phyloP scores from a whole-genome alignment of 2,888 invertebrate genomes.

The Dermolepida albohirtum region DNA sequence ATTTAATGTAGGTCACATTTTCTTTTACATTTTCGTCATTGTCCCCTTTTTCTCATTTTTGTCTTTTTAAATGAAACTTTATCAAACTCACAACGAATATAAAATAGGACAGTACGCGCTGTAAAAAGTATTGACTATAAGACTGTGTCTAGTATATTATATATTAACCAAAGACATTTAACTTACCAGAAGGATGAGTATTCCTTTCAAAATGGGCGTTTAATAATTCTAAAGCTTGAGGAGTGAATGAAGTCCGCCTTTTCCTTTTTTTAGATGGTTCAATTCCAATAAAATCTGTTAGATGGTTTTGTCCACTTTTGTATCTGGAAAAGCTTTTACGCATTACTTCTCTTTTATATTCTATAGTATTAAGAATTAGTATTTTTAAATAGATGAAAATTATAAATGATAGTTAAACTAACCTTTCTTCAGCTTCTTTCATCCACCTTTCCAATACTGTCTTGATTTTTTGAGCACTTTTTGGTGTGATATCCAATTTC shows the following conservation, averaged over 20 bases:
- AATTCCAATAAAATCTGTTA: constrained; percentile 95
- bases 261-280: constrained; percentile 98
- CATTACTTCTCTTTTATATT: constrained; percentile 49
- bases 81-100: no score
- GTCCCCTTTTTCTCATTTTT: no score
- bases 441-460: constrained; percentile 99
- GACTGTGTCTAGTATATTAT: no score
- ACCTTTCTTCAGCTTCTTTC: constrained; percentile 99
- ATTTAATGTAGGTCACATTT: no score
- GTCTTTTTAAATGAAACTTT: no score
- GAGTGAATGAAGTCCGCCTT: constrained; percentile 96
- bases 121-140: no score
- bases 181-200: constrained; percentile 96
- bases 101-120: no score
- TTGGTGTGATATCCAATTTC: constrained; percentile 98
- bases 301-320: constrained; percentile 91
- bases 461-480: constrained; percentile 99
- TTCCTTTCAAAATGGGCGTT: constrained; percentile 97
- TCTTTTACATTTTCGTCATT: no score
- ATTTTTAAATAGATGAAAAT: not conserved
- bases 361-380: not conserved
- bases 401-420: constrained; percentile 55
- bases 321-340: constrained; percentile 74
- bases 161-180: not conserved
- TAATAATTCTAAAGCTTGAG: constrained; percentile 92